These are phyloP conservation scores for Leptopilina boulardi DNA, from an alignment of 1,140 invertebrate genomes.

Conservation along the genomic window DNA sequence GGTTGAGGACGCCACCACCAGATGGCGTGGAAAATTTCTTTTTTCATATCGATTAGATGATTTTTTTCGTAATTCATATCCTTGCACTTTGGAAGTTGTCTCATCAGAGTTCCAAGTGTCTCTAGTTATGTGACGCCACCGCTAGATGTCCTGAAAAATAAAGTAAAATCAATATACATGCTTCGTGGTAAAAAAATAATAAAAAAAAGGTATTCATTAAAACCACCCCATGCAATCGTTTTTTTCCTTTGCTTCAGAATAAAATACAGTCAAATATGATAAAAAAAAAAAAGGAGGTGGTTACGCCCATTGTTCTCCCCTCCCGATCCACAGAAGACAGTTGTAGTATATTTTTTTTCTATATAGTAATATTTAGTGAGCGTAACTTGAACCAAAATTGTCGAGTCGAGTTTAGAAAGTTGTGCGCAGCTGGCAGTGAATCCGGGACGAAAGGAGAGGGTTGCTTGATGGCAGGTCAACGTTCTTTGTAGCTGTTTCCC, in stretches of 20 bases:
- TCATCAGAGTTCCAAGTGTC: neutral
- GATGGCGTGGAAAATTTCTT: neutral
- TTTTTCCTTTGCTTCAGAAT: neutral
- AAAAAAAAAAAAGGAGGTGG: neutral
- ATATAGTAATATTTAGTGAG: constrained; percentile 42
- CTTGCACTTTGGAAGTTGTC: neutral
- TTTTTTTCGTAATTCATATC: neutral
- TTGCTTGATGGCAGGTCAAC: constrained; percentile 49
- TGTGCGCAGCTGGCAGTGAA: constrained; percentile 63
- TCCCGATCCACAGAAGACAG: neutral
- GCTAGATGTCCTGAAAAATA: neutral
- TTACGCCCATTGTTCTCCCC: neutral
- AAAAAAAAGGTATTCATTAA: neutral
- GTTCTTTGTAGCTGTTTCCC: constrained; percentile 46
- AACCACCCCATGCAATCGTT: neutral
- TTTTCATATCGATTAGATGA: too few species aligned
- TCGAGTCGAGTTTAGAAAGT: constrained; percentile 62
- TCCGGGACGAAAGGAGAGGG: constrained; percentile 41
- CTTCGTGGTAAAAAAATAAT: neutral
- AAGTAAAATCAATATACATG: neutral
- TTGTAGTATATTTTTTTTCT: constrained; percentile 39
- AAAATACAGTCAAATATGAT: neutral
- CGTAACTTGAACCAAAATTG: constrained; percentile 55
- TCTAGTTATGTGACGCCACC: neutral
- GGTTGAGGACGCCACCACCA: neutral